Base-by-base conservation (phyloP, 2,888 invertebrate genomes). In the Andrena praecox region DNA sequence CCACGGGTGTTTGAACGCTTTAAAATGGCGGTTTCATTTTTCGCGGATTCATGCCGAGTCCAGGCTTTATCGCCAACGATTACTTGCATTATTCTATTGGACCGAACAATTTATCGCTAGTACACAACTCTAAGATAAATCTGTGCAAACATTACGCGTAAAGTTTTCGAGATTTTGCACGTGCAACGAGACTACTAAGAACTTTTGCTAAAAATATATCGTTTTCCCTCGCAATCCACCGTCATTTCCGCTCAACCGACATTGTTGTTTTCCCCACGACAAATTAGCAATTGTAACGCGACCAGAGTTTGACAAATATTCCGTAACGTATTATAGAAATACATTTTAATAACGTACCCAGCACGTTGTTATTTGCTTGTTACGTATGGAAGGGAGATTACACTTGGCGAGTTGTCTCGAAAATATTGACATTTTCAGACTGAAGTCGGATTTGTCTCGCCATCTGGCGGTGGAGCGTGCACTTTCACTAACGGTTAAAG, bases 1-100 rank as follows among this genome's bases (percentile, higher is more conserved):
- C 91, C 90, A 88, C 90, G 88, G 85, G 70, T 83, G 85, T 91
- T 91, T 90, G 88, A 91, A 91, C 84, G 80, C 71, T 85, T 73
- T 85, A 90, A 89, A 68, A 91, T 90, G 89, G 90, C 87, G 82
- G 76, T 76, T 73, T 42, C 48, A 82, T 81, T 84, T 83, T 85
- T 84, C 62, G 77, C 83, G 81, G 64, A 83, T 82, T 80, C 80
- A 82, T 77, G 67, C 48, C 7, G 48, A 29, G 50, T 31, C 42
- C n/a, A 42, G 33, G 54, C 50, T n/a, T 29, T 31, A 42, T 68
- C 75, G n/a, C n/a, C 16, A 5, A 20, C n/a, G 7, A 72, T 56
- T 33, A 8, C n/a, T 24, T 20, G 2, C 8, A 16, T 7, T 63
- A 24, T 16, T n/a, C 8, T 10, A 33, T 7, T 0, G 5, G 7